phyloP scores from a whole-genome alignment of 2,888 invertebrate species.

The Drosophila neoperkinsi region DNA sequence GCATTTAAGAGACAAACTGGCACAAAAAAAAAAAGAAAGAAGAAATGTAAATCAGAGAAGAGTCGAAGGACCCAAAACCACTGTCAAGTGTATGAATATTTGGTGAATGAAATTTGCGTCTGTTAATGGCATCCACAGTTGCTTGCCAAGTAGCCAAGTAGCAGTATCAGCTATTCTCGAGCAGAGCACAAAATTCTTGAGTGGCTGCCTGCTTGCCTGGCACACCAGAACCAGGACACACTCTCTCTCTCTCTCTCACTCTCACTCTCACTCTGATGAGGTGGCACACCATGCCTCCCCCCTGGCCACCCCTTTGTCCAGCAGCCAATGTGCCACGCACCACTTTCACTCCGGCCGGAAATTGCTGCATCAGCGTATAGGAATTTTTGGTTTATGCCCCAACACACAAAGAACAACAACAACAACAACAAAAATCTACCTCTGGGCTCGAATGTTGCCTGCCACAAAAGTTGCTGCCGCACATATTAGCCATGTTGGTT shows the following conservation, averaged over 20 bases:
- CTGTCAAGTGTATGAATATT: slow-evolving; percentile 72
- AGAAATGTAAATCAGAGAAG: slow-evolving; percentile 11
- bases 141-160: slow-evolving; percentile 47
- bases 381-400: slow-evolving; percentile 78
- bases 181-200: slow-evolving; percentile 49
- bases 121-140: slow-evolving; percentile 60
- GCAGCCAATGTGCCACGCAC: slow-evolving; percentile 66
- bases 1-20: slow-evolving; percentile 14
- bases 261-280: not conserved
- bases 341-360: slow-evolving; percentile 77
- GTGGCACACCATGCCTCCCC: slow-evolving; percentile 9
- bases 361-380: slow-evolving; percentile 80
- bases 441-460: slow-evolving; percentile 6
- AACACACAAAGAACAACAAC: slow-evolving; percentile 29
- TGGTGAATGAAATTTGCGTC: slow-evolving; percentile 70
- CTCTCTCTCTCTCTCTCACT: not conserved
- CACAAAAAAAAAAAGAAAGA: not conserved
- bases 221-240: slow-evolving; percentile 2
- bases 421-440: slow-evolving; percentile 1
- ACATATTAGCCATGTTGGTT: slow-evolving; percentile 77
- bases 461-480: slow-evolving; percentile 51
- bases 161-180: slow-evolving; percentile 59
- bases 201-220: slow-evolving; percentile 27
- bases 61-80: slow-evolving; percentile 21
- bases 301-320: slow-evolving; percentile 5